Evolutionary conservation across 2,797 vertebrate species (phyloP), one percentile per base, ranked within the genome.

Genomic region (Artibeus lituratus): DNA sequence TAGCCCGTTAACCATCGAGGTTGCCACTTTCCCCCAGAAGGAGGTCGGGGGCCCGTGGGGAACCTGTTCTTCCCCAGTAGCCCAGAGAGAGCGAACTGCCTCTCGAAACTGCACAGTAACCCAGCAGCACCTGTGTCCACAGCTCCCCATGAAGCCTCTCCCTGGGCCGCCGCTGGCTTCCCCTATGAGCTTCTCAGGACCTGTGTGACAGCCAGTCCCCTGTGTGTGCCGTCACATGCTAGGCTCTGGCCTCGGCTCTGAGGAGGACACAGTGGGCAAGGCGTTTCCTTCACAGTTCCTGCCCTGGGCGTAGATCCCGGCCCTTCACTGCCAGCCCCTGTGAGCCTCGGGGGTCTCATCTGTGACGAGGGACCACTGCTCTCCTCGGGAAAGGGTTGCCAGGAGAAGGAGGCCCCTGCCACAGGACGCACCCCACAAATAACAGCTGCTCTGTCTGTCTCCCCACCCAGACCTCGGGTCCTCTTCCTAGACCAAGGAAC

Each of bases 371-470:
- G 65, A 42, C n/a, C 1, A n/a, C 4, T 5, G 3, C 10, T 1
- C 7, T 12, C 55, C 19, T 26, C 35, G 6, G 24, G 59, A 4
- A 73, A 49, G 80, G 73, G 53, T 1, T 2, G 3, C 65, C 0
- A 0, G 2, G 18, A 44, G n/a, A 49, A 3, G 1, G n/a, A 24
- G 16, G 32, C n/a, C 9, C 76, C 44, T 6, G 11, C 19, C 24
- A 3, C 9, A 19, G 7, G 57, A 14, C 21, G 22, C 1, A 0
- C 19, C n/a, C 49, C 59, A 10, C 3, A 53, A 12, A 26, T 2
- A 1, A 1, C 2, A 26, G 15, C 88, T 0, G 22, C 82, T 62
- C 74, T 2, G 4, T 3, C 44, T n/a, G 19, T 47, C 8, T 4
- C 81, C 6, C 32, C 42, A 55, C 35, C 74, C 53, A 80, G 78